Percentiles rank a stretch among this genome's conserved stretches.
phyloP scores from a whole-genome alignment of 1,140 invertebrate species.

The Drosophila seguyi region DNA sequence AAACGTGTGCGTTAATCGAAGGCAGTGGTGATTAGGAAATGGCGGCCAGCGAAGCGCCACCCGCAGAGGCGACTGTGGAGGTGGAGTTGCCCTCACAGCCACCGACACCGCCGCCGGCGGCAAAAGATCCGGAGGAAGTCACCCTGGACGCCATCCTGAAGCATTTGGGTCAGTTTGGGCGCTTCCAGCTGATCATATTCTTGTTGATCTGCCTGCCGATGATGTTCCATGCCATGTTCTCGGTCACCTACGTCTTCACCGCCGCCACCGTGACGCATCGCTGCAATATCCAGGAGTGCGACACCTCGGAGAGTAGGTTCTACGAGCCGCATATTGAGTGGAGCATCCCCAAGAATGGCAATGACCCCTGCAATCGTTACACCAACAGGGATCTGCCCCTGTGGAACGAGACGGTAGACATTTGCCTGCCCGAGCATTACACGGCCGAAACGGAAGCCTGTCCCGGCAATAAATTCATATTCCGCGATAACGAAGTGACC shows the following conservation, averaged over 20 bases:
- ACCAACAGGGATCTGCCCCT: slow-evolving; percentile 44
- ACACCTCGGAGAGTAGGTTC: slow-evolving; percentile 80
- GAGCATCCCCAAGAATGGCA: slow-evolving; percentile 85
- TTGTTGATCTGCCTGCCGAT: slow-evolving; percentile 86
- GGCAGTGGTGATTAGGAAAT: slow-evolving; percentile 38
- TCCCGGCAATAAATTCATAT: slow-evolving; percentile 66
- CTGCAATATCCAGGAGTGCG: slow-evolving; percentile 89
- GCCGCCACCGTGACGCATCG: slow-evolving; percentile 87
- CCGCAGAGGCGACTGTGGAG: slow-evolving; percentile 32
- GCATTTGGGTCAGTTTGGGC: slow-evolving; percentile 87
- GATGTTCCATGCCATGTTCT: slow-evolving; percentile 86
- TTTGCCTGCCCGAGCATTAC: slow-evolving; percentile 85
- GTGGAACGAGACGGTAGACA: slow-evolving; percentile 35
- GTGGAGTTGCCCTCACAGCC: slow-evolving; percentile 5
- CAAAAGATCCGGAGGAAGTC: slow-evolving; percentile 68
- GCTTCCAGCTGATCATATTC: slow-evolving; percentile 87
- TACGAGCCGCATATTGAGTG: slow-evolving; percentile 86
- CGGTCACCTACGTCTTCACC: slow-evolving; percentile 87
- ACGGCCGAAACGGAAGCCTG: slow-evolving; percentile 70
- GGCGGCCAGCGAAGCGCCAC: slow-evolving; percentile 47
- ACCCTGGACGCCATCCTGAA: slow-evolving; percentile 82
- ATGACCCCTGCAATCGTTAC: slow-evolving; percentile 86
- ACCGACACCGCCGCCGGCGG: neutral
- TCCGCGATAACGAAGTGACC: slow-evolving; percentile 74
- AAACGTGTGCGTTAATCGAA: slow-evolving; percentile 33